Conservation (phyloP, 2,888 invertebrate species). For the Himalopsyche tibetana region DNA sequence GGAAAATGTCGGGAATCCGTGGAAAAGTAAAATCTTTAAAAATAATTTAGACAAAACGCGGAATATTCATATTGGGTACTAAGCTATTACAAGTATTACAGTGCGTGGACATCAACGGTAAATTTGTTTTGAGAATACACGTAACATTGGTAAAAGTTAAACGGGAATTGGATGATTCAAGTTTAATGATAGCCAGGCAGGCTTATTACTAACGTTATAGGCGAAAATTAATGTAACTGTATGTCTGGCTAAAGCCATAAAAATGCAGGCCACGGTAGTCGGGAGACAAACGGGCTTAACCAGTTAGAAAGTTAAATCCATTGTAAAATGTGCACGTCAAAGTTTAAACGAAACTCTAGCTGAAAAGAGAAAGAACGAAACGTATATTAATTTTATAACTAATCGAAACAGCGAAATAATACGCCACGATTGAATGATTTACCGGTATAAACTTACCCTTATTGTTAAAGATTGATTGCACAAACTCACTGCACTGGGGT, state of each 20-base stretch:
- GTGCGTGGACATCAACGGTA: too few relatives aligned
- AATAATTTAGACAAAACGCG: too few relatives aligned
- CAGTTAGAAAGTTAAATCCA: conserved; percentile 59
- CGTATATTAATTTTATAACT: background rate
- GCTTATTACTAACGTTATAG: background rate
- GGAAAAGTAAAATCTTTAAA: too few relatives aligned
- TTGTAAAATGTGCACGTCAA: conserved; percentile 55
- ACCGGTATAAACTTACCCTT: conserved; percentile 27
- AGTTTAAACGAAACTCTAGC: conserved; percentile 47
- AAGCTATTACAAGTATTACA: too few relatives aligned
- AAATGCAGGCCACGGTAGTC: conserved; percentile 48
- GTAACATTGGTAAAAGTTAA: background rate
- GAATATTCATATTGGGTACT: too few relatives aligned
- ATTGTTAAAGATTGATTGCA: conserved; percentile 44
- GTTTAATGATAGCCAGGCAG: background rate
- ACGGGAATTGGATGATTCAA: background rate
- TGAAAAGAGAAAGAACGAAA: conserved; percentile 41
- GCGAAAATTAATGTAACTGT: background rate
- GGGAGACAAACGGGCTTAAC: conserved; percentile 54
- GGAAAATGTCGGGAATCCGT: too few relatives aligned
- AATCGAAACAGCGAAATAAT: background rate
- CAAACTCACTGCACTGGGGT: conserved; percentile 39
- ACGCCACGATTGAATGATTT: background rate
- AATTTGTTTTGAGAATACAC: too few relatives aligned
- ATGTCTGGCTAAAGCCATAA: conserved; percentile 39